phyloP scores from a whole-genome alignment of 2,888 invertebrate species.

The Melanargia galathea region DNA sequence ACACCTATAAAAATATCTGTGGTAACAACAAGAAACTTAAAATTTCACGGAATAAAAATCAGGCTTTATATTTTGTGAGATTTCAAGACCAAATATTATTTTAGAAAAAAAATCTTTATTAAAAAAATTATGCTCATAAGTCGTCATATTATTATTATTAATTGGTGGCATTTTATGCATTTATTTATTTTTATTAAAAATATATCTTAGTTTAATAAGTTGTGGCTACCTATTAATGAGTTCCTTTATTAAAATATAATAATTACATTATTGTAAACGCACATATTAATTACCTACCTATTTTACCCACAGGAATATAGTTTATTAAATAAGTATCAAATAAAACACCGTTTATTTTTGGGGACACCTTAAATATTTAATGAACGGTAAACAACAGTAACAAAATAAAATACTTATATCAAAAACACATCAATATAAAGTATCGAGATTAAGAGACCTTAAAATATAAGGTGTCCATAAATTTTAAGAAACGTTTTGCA shows the following conservation, averaged over 20 bases:
- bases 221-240: not conserved
- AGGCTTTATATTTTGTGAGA: not conserved
- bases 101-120: not conserved
- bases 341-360: no score
- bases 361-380: not conserved
- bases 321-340: no score
- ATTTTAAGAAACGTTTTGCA: not conserved
- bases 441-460: no score
- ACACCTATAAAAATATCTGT: no score
- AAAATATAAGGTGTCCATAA: no score
- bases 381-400: not conserved
- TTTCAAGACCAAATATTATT: not conserved
- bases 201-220: not conserved
- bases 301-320: no score
- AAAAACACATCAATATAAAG: no score
- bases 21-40: no score
- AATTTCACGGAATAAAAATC: no score
- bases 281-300: no score
- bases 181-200: not conserved
- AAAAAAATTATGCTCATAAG: not conserved
- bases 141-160: not conserved
- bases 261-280: no score
- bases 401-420: no score
- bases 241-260: slow-evolving; percentile 5
- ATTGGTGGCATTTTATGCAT: not conserved